These are phyloP conservation scores for Drosophila antonietae DNA, from an alignment of 2,888 invertebrate species.

Conservation along the genomic window DNA sequence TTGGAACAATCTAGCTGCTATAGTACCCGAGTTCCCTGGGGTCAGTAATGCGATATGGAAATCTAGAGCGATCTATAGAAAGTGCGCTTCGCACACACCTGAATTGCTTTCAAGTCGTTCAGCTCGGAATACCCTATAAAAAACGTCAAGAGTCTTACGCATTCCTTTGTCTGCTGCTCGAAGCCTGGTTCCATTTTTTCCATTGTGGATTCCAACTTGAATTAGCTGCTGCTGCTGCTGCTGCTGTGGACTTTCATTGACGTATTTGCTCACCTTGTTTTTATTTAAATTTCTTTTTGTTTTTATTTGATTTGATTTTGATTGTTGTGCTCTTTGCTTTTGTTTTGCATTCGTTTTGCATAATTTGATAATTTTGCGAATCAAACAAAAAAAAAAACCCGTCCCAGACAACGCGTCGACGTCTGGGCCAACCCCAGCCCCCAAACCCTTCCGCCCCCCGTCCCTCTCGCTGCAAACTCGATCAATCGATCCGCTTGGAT, in stretches of 20 bases:
- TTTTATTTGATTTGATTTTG: conserved; percentile 31
- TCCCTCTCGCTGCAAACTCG: background rate
- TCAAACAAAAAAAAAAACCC: conserved; percentile 24
- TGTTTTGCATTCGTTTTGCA: conserved; percentile 59
- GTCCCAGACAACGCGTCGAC: conserved; percentile 55
- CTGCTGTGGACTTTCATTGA: conserved; percentile 69
- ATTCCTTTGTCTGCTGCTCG: conserved; percentile 9
- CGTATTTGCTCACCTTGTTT: conserved; percentile 77
- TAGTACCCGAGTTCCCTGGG: background rate
- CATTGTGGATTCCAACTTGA: conserved; percentile 51
- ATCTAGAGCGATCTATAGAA: background rate
- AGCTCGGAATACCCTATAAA: conserved; percentile 3
- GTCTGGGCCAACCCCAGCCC: conserved; percentile 30
- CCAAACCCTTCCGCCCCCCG: too few relatives aligned
- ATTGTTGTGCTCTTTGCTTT: conserved; percentile 23
- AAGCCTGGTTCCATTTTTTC: conserved; percentile 56
- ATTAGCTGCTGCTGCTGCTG: conserved; percentile 41
- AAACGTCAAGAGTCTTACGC: background rate
- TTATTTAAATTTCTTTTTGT: conserved; percentile 50
- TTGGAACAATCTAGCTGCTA: background rate
- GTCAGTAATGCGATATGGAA: background rate
- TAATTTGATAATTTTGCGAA: conserved; percentile 64
- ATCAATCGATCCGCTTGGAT: conserved; percentile 8
- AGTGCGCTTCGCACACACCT: background rate
- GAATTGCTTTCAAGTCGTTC: background rate